Base-by-base conservation (phyloP, 2,113 vertebrate species). In the Petromus typicus region DNA sequence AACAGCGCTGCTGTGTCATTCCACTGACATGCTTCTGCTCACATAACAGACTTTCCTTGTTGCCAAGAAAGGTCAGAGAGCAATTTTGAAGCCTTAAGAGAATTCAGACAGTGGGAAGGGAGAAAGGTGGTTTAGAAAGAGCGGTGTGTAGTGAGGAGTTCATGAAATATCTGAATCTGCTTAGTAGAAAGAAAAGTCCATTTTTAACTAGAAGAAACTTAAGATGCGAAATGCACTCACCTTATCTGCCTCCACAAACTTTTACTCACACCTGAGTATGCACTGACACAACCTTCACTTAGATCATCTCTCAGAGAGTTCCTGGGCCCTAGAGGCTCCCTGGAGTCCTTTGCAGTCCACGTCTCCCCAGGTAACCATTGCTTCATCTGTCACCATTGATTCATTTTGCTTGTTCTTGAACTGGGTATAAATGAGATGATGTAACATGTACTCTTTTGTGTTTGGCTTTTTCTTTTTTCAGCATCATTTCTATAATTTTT, bases 61-160 rank as follows among this genome's bases (percentile, higher is more conserved):
- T 86, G 92, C 95, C 73, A 89, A 89, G 86, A 48, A 76, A 88
- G 85, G 86, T 48, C 82, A 76, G 81, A 88, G 92, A 90, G 89
- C 56, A 86, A 94, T 32, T 40, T 27, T 61, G 73, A 95, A 67
- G 81, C 4, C 78, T 91, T 78, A 80, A 27, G 64, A 75, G 81
- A 92, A 86, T 81, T 59, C 76, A 18, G 57, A 48, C 0, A 43
- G 5, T 40, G 71, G 85, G 34, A 86, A 80, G 80, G 18, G 66
- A 48, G 57, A 48, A 76, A 34, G 45, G 54, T 48, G 54, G 12
- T 81, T 85, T 71, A 64, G 54, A 45, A 78, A 95, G 90, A 69
- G 78, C 57, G 83, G 34, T 67, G 75, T 80, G 61, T 5, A 5
- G 69, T 85, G 90, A 76, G 43, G 30, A 95, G 85, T 76, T 94